Evolutionary conservation across 2,888 invertebrate genomes (phyloP), one percentile per base, ranked within the genome.

Genomic region (Scaptodrosophila latifasciaeformis): DNA sequence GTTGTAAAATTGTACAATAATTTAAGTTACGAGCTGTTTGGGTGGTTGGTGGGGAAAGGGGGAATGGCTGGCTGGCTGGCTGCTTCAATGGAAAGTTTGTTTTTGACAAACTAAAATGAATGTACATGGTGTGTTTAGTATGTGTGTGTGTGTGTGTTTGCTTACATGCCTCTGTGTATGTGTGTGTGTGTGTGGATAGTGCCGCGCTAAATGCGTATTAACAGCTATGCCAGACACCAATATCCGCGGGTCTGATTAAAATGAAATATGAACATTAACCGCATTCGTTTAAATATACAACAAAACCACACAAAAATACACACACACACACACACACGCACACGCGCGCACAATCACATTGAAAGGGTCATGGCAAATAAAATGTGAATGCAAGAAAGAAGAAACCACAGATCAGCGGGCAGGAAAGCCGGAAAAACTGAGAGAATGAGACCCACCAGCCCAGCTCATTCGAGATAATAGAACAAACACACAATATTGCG

Each of bases 181-280:
- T 39, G 31, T 29, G 42, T 42, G 24, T 35, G 40, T 27, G 40
- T 59, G 54, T 51, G 55, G 43, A 72, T 74, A 77, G 62, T 62
- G 70, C 47, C 46, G 54, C 56, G 54, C 59, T 58, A 59, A 62
- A 70, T 67, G 68, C 62, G 56, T 56, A 75, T 70, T 81, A 72
- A 66, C 57, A 61, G 61, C 35, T 13, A 29, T 18, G 19, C 10
- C 15, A 40, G 49, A 42, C n/a, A 6, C 24, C 54, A 56, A 78
- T 70, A 63, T 61, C 70, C 70, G 54, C 61, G 56, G 64, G 65
- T 49, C 76, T 62, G 76, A 75, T 81, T 79, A 71, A 67, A 78
- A 79, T 74, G 81, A 78, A 75, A 74, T 81, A 74, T 74, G 72
- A 75, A 81, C 75, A 81, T 78, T 81, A 81, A 74, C 81, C 72